phyloP scores from a whole-genome alignment of 2,797 vertebrate genomes.

The Aplochiton taeniatus region DNA sequence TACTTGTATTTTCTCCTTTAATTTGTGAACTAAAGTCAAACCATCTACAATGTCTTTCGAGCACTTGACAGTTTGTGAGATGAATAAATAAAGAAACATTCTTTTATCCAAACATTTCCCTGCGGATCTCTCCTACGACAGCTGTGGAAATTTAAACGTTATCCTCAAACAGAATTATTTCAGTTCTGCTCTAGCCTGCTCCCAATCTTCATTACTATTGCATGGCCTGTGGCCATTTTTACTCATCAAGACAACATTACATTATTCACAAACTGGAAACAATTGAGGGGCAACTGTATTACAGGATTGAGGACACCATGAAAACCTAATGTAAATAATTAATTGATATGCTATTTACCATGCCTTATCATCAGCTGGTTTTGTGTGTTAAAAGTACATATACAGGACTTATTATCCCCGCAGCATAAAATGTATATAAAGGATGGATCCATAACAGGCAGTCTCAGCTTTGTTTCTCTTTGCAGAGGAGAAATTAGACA shows the following conservation, averaged over 20 bases:
- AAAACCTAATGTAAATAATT: conserved; percentile 68
- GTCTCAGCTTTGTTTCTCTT: conserved; percentile 40
- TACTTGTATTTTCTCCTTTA: conserved; percentile 34
- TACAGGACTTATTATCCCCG: conserved; percentile 31
- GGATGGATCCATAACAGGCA: conserved; percentile 61
- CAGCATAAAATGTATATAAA: conserved; percentile 44
- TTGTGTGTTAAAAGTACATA: conserved; percentile 35
- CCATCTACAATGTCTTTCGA: conserved; percentile 52
- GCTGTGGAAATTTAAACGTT: conserved; percentile 75
- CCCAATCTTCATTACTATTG: conserved; percentile 79
- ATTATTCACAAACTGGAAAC: conserved; percentile 81
- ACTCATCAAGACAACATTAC: conserved; percentile 69
- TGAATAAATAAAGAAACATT: conserved; percentile 71
- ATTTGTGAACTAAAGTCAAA: conserved; percentile 47
- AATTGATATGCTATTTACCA: conserved; percentile 59
- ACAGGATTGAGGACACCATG: conserved; percentile 63
- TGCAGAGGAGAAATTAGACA: conserved; percentile 5
- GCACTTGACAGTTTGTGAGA: conserved; percentile 65
- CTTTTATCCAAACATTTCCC: conserved; percentile 65
- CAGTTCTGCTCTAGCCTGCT: conserved; percentile 62
- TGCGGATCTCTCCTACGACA: conserved; percentile 67
- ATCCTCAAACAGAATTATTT: conserved; percentile 80
- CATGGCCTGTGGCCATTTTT: conserved; percentile 70
- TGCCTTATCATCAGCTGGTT: conserved; percentile 47
- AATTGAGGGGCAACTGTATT: conserved; percentile 63